These are phyloP conservation scores for Dolomedes plantarius DNA, from an alignment of 2,888 invertebrate genomes.

Conservation along the genomic window DNA sequence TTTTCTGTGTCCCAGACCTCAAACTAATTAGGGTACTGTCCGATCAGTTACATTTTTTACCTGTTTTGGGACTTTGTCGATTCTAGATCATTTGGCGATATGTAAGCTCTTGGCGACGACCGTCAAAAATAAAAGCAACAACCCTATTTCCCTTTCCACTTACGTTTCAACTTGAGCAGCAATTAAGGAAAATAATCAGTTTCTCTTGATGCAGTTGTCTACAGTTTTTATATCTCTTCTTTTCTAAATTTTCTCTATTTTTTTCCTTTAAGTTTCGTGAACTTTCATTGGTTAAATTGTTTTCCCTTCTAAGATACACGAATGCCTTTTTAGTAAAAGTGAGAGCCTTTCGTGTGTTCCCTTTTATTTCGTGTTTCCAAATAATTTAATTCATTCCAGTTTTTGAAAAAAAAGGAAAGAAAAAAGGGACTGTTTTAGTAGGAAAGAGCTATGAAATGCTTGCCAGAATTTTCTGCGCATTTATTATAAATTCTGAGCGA, in stretches of 20 bases:
- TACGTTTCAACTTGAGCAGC: conserved; percentile 69
- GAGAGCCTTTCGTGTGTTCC: conserved; percentile 1
- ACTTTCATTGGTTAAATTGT: conserved; percentile 69
- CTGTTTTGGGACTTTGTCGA: too few species aligned
- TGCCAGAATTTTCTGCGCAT: not conserved
- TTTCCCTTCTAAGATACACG: conserved; percentile 19
- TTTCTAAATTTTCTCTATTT: conserved; percentile 54
- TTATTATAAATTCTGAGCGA: conserved; percentile 6
- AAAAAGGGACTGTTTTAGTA: conserved; percentile 8
- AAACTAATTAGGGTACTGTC: too few species aligned
- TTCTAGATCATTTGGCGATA: not conserved
- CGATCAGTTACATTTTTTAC: too few species aligned
- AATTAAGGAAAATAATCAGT: conserved; percentile 72
- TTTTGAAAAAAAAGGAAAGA: not conserved
- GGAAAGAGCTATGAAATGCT: not conserved
- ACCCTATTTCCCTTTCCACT: conserved; percentile 57
- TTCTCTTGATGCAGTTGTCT: conserved; percentile 64
- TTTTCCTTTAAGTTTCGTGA: conserved; percentile 40
- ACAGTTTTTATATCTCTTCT: conserved; percentile 68
- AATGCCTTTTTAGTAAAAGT: conserved; percentile 4
- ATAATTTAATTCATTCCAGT: conserved; percentile 49
- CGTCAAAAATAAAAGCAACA: conserved; percentile 37
- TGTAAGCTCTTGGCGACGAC: conserved; percentile 2
- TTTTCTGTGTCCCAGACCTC: too few species aligned
- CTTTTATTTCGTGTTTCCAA: not conserved